Base-by-base conservation (phyloP, 2,888 invertebrate species). In the Agriotes lineatus region DNA sequence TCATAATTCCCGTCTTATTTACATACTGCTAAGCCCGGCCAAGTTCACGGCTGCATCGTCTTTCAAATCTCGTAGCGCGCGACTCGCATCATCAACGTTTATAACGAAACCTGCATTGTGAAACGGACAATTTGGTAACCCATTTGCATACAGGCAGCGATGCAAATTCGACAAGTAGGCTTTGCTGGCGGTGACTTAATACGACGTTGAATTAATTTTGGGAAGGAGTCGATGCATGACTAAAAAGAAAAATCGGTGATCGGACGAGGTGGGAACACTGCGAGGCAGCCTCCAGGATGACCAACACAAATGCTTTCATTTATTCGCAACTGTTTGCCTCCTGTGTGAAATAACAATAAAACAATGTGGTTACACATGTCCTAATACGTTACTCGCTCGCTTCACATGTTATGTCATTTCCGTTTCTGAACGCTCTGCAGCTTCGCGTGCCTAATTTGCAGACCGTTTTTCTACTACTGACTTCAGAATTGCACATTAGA, bases 41-140 rank as follows among this genome's bases (percentile, higher is more conserved):
- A 39, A 44, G 63, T 63, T 63, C 63, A 63, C 61, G 61, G 54
- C 19, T 60, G 45, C 35, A 60, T 60, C 59, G 48, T 60, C 59
- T 33, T 60, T 60, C 48, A 60, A 60, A 60, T 48, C 18, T 45
- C n/a, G 33, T 45, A 60, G 59, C 45, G 30, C 35, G 45, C 30
- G 33, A 45, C 14, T 48, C 45, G 45, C 18, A 42, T 57, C 57
- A 57, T 42, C 39, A 22, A 20, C 42, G 39, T 12, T 25, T 20
- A 19, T 42, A 37, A 39, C n/a, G 4, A 22, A 42, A 54, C 57
- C 9, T 22, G 19, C 22, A 42, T 57, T 35, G 48, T 12, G 59
- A 45, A 45, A 45, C 9, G 30, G 12, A 30, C 45, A 45, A 48
- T 60, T 60, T 44, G 19, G 45, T 45, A 33, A 60, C 35, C 19